A percentile compares a stretch with the other conserved stretches of the same genome.
phyloP scores from a whole-genome alignment of 2,113 vertebrate genomes.

The Prionailurus bengalensis region DNA sequence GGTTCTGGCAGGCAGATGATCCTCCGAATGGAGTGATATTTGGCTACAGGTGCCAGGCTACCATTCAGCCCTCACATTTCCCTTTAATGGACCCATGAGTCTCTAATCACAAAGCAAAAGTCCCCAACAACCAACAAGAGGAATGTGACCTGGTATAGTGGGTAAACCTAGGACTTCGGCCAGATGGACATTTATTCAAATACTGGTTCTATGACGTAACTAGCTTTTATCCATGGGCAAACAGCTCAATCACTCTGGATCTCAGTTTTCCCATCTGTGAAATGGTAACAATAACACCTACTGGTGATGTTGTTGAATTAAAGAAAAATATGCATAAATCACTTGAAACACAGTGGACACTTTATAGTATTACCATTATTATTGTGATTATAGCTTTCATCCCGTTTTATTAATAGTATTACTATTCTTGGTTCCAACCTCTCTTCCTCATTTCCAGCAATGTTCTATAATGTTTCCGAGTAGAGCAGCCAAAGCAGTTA shows the following conservation, averaged over 20 bases:
- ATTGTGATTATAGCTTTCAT: conserved; percentile 2
- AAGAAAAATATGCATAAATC: neutral
- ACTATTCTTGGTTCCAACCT: neutral
- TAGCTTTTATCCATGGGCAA: neutral
- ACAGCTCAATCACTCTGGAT: neutral
- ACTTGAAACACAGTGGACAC: neutral
- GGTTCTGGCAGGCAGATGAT: conserved; percentile 10
- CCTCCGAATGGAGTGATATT: neutral
- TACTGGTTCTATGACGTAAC: neutral
- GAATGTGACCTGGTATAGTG: neutral
- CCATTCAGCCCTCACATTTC: rapidly evolving
- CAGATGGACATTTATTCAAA: neutral
- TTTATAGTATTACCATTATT: neutral
- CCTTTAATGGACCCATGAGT: neutral
- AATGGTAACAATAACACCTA: conserved; percentile 23
- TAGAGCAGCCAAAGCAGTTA: neutral
- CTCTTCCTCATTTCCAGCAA: neutral
- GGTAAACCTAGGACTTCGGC: neutral
- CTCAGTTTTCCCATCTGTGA: conserved; percentile 30
- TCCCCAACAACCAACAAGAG: neutral
- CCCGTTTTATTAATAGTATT: conserved; percentile 27
- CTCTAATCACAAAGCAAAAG: conserved; percentile 50
- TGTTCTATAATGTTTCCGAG: neutral
- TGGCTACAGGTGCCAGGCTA: conserved; percentile 44
- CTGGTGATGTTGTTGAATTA: neutral